Conservation (phyloP, 2,113 vertebrate species). For the Tympanuchus pallidicinctus region DNA sequence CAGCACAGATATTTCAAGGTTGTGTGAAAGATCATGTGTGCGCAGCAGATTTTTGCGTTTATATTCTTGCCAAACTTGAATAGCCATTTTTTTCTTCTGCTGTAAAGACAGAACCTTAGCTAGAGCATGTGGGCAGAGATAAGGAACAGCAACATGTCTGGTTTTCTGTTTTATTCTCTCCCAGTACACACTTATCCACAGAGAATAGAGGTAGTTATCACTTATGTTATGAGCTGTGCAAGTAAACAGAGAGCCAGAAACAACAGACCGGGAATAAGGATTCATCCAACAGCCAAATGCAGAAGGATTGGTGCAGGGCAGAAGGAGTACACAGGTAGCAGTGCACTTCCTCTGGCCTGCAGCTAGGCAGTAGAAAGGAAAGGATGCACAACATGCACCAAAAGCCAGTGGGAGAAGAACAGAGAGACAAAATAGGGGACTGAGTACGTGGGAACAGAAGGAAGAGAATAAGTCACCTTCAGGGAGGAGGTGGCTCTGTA, state of each 20-base stretch:
- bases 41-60: background rate
- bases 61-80: background rate
- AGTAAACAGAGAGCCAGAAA: background rate
- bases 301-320: background rate
- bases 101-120: background rate
- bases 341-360: background rate
- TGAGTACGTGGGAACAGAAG: background rate
- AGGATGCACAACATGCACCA: background rate
- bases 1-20: background rate
- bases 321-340: background rate
- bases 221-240: background rate
- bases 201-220: background rate
- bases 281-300: background rate
- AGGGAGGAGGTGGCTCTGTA: background rate
- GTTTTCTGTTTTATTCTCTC: background rate
- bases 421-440: background rate
- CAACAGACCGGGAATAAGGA: background rate
- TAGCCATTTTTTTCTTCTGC: background rate
- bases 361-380: background rate
- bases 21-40: background rate
- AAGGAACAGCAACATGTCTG: background rate
- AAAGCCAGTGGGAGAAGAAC: background rate
- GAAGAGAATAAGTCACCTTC: constrained; percentile 30
- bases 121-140: background rate
- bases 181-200: background rate